A percentile compares a stretch with the other conserved stretches of the same genome.
These are phyloP conservation scores for Sapayoa aenigma DNA, from an alignment of 2,113 vertebrate species.

Conservation along the genomic window DNA sequence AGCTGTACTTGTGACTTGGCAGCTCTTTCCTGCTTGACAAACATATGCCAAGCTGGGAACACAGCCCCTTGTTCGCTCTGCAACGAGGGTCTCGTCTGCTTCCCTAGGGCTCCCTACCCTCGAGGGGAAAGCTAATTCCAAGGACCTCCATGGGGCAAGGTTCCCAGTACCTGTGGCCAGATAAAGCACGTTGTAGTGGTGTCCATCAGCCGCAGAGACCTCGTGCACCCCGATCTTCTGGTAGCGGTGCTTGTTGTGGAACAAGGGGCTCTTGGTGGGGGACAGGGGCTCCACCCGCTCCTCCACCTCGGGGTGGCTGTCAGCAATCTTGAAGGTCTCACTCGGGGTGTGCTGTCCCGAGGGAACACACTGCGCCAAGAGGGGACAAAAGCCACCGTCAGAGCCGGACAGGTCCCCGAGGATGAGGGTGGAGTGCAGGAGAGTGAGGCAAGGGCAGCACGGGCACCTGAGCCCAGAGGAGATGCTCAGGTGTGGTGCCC, in stretches of 20 bases:
- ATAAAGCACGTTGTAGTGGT: constrained; percentile 65
- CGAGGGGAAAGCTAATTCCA: not conserved
- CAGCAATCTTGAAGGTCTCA: constrained; percentile 74
- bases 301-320: constrained; percentile 73
- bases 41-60: not conserved
- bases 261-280: constrained; percentile 54
- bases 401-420: not conserved
- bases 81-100: not conserved
- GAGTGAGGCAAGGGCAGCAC: not conserved
- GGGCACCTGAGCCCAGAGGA: not conserved
- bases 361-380: constrained; percentile 54
- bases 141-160: not conserved
- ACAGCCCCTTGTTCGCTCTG: not conserved
- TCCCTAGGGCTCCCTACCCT: not conserved
- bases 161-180: constrained; percentile 70
- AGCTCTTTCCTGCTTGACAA: not conserved
- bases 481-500: not conserved
- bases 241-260: constrained; percentile 76
- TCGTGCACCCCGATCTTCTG: constrained; percentile 67
- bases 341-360: constrained; percentile 61
- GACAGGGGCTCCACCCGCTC: constrained; percentile 65
- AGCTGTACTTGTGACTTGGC: not conserved
- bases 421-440: not conserved
- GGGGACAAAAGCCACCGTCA: not conserved
- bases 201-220: not conserved